Conservation (phyloP, 2,888 invertebrate genomes). For the Oasisia sp. region DNA sequence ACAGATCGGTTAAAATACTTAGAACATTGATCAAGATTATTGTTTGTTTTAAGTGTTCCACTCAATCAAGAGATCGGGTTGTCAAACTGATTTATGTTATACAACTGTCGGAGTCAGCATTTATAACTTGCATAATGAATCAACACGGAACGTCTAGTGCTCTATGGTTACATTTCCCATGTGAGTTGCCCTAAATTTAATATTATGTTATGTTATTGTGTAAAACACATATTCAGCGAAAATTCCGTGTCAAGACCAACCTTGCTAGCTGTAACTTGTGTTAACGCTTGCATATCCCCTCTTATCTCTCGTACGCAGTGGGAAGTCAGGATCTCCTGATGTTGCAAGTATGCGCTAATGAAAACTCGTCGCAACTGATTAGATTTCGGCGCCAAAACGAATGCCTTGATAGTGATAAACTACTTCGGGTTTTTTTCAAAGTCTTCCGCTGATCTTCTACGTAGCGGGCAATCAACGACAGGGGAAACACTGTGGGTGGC, state of each 20-base stretch:
- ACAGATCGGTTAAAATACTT: too few species aligned
- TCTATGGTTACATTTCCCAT: too few species aligned
- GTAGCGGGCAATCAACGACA: background rate
- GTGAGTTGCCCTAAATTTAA: too few species aligned
- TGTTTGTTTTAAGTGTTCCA: too few species aligned
- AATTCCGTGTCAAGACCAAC: background rate
- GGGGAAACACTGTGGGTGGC: background rate
- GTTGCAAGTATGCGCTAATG: background rate
- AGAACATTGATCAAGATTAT: too few species aligned
- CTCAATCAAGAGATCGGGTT: too few species aligned
- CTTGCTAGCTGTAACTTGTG: background rate
- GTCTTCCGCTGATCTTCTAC: background rate
- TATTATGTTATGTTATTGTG: too few species aligned
- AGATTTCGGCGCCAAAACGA: slow-evolving; percentile 12
- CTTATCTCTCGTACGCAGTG: background rate
- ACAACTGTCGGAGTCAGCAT: too few species aligned
- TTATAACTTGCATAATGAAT: too few species aligned
- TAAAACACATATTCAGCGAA: too few species aligned
- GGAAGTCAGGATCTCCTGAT: background rate
- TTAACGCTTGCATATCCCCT: background rate
- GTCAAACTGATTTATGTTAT: too few species aligned
- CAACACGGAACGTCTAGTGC: too few species aligned
- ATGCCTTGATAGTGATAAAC: slow-evolving; percentile 3
- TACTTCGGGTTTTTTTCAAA: background rate
- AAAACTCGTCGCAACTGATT: background rate